Evolutionary conservation across 2,113 vertebrate genomes (phyloP).

Genomic region (Melospiza georgiana): DNA sequence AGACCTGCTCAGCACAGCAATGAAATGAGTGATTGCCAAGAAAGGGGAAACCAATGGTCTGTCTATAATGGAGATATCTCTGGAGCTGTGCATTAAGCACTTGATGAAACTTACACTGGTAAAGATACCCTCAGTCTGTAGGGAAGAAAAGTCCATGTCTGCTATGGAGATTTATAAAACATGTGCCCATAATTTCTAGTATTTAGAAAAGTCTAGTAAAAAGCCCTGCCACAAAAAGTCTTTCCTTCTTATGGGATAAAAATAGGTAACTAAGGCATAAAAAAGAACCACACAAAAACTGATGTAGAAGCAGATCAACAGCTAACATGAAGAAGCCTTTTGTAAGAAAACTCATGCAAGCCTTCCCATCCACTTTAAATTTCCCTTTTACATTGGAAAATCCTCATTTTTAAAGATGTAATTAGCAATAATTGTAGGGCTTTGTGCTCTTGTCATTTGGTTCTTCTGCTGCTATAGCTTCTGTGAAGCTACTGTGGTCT

Average conservation of each 20-base stretch:
- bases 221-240: background rate
- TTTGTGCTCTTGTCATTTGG: background rate
- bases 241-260: background rate
- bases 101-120: background rate
- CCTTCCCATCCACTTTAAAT: background rate
- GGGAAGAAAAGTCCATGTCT: background rate
- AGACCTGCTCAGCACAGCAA: background rate
- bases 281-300: background rate
- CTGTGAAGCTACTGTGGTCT: background rate
- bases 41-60: background rate
- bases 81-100: background rate
- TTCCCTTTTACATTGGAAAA: background rate
- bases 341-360: background rate
- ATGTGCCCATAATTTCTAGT: background rate
- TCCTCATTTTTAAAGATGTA: background rate
- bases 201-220: background rate
- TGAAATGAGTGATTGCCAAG: background rate
- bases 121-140: background rate
- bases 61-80: background rate
- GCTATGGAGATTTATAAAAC: background rate
- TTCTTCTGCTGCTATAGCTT: background rate
- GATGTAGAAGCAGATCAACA: background rate
- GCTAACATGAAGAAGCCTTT: background rate
- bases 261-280: background rate
- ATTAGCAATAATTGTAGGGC: slow-evolving; percentile 10